phyloP scores from a whole-genome alignment of 2,797 vertebrate species.

The Sebastes nivosus region DNA sequence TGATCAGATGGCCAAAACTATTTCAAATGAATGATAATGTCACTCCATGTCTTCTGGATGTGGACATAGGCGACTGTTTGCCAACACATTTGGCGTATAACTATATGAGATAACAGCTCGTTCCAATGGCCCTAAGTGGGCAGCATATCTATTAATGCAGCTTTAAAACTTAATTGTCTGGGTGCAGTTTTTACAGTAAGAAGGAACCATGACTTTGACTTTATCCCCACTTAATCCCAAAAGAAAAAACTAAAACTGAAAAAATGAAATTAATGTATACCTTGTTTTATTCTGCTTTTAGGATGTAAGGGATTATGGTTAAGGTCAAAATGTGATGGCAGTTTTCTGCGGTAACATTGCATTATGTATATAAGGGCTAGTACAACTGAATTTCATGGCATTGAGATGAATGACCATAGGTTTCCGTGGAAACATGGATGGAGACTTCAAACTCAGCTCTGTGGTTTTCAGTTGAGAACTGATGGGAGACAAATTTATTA shows the following conservation, averaged over 20 bases:
- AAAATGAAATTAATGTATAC: not conserved
- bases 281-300: not conserved
- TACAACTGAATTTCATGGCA: not conserved
- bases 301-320: not conserved
- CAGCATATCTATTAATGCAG: too few relatives aligned
- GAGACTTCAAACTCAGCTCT: not conserved
- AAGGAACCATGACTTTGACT: not conserved
- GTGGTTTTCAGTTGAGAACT: not conserved
- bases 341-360: not conserved
- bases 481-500: constrained; percentile 11
- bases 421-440: not conserved
- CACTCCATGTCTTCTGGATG: too few relatives aligned
- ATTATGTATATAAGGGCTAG: not conserved
- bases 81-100: too few relatives aligned
- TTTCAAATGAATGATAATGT: too few relatives aligned
- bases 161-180: not conserved
- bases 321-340: not conserved
- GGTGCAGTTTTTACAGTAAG: not conserved
- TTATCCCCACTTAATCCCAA: not conserved
- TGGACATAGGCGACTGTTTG: too few relatives aligned
- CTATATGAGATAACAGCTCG: too few relatives aligned
- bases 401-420: not conserved
- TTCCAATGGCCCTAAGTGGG: too few relatives aligned
- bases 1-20: too few relatives aligned
- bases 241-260: not conserved